These are phyloP conservation scores for Pan troglodytes DNA, from an alignment of 2,113 vertebrate species.

Conservation along the genomic window DNA sequence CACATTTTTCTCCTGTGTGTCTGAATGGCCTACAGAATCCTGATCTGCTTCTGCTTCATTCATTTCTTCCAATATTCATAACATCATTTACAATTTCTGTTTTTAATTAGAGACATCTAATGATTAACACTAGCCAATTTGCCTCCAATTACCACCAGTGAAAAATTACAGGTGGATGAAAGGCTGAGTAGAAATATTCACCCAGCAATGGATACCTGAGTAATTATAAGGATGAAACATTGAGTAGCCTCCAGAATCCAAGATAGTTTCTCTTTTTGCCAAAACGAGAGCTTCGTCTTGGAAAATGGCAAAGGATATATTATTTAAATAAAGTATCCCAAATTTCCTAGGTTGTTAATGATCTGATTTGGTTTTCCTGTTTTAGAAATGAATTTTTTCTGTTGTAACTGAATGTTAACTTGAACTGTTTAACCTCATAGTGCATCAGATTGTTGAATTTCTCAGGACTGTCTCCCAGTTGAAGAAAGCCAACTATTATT, in stretches of 20 bases:
- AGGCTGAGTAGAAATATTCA: slow-evolving; percentile 79
- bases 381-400: neutral
- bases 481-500: neutral
- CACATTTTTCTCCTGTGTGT: neutral
- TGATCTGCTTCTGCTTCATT: slow-evolving; percentile 82
- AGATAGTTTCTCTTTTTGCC: neutral
- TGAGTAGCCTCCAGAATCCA: neutral
- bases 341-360: neutral
- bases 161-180: slow-evolving; percentile 82
- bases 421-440: neutral
- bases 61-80: slow-evolving; percentile 85
- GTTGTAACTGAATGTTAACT: neutral
- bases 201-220: slow-evolving; percentile 56
- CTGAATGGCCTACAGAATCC: neutral
- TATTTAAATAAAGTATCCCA: neutral
- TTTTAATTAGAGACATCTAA: slow-evolving; percentile 85
- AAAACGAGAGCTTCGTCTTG: neutral
- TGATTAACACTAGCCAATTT: slow-evolving; percentile 85
- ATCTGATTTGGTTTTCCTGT: slow-evolving; percentile 6
- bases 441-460: neutral
- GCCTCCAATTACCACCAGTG: slow-evolving; percentile 81
- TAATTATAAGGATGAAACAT: slow-evolving; percentile 73
- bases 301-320: neutral
- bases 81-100: slow-evolving; percentile 82
- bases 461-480: neutral